A percentile compares a stretch with the other conserved stretches of the same genome.
Evolutionary conservation across 1,140 invertebrate species (phyloP).

Genomic region (Platyscapa corneri): DNA sequence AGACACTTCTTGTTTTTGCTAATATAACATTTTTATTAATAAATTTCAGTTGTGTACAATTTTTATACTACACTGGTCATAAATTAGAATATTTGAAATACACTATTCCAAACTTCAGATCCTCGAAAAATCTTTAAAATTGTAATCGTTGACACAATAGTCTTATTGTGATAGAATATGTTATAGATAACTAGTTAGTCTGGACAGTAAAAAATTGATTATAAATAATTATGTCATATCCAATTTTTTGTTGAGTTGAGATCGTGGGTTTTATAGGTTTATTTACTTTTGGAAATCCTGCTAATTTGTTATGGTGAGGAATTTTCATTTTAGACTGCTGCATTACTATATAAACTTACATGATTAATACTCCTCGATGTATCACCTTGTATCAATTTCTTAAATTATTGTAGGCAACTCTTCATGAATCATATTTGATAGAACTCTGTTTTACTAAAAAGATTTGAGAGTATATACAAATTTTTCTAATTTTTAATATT

Average conservation of each 20-base stretch:
- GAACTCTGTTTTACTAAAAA: too few relatives aligned
- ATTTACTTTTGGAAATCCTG: not conserved
- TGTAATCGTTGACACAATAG: conserved; percentile 14
- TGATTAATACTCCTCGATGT: not conserved
- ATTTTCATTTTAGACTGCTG: not conserved
- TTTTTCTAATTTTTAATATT: too few relatives aligned
- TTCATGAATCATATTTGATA: not conserved
- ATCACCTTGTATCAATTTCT: not conserved
- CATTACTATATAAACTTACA: too few relatives aligned
- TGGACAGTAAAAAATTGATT: conserved; percentile 14
- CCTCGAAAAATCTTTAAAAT: conserved; percentile 14
- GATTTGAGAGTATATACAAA: too few relatives aligned
- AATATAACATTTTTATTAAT: too few relatives aligned
- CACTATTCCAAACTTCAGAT: conserved; percentile 13
- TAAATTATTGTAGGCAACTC: not conserved
- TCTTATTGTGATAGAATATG: conserved; percentile 31
- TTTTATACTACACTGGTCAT: too few relatives aligned
- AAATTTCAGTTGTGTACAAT: too few relatives aligned
- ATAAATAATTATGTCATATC: not conserved
- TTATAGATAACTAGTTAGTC: conserved; percentile 32
- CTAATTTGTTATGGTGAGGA: not conserved
- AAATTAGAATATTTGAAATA: not conserved
- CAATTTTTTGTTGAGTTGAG: not conserved
- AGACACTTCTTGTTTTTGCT: not conserved
- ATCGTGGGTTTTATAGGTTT: not conserved